A percentile compares a stretch with the other conserved stretches of the same genome.
Conservation (phyloP, 2,888 invertebrate species). For the Artemia sp. region DNA sequence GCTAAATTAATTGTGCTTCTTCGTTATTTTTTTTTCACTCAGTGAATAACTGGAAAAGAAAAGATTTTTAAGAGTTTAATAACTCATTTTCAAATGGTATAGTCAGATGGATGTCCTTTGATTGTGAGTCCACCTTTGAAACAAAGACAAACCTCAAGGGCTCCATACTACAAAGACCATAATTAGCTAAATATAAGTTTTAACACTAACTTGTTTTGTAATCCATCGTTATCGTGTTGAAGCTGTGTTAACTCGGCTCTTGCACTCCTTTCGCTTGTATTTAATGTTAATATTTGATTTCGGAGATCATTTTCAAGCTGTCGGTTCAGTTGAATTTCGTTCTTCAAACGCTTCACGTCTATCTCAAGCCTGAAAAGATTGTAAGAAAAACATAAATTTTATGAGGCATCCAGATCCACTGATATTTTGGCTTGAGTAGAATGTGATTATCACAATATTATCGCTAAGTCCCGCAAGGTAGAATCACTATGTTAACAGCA, state of each 20-base stretch:
- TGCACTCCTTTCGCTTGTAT: conserved; percentile 47
- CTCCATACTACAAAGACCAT: too few species aligned
- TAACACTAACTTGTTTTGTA: conserved; percentile 54
- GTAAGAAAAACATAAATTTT: background rate
- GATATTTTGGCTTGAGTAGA: too few species aligned
- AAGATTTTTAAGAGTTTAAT: too few species aligned
- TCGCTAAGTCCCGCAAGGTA: too few species aligned
- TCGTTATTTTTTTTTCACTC: too few species aligned
- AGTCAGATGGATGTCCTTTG: background rate
- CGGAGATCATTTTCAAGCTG: conserved; percentile 52
- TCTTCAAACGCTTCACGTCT: conserved; percentile 50
- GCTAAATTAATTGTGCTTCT: too few species aligned
- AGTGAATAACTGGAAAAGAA: too few species aligned
- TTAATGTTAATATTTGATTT: conserved; percentile 46
- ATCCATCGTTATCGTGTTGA: conserved; percentile 68
- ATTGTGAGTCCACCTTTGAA: background rate
- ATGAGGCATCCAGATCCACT: too few species aligned
- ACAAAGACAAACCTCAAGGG: too few species aligned
- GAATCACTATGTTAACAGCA: too few species aligned
- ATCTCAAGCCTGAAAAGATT: conserved; percentile 43
- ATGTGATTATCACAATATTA: too few species aligned
- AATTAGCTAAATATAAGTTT: too few species aligned
- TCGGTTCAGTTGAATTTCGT: conserved; percentile 44
- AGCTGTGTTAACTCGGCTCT: conserved; percentile 55
- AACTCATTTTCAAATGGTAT: background rate